These are phyloP conservation scores for Archips xylosteana DNA, from an alignment of 2,888 invertebrate species.

Conservation along the genomic window DNA sequence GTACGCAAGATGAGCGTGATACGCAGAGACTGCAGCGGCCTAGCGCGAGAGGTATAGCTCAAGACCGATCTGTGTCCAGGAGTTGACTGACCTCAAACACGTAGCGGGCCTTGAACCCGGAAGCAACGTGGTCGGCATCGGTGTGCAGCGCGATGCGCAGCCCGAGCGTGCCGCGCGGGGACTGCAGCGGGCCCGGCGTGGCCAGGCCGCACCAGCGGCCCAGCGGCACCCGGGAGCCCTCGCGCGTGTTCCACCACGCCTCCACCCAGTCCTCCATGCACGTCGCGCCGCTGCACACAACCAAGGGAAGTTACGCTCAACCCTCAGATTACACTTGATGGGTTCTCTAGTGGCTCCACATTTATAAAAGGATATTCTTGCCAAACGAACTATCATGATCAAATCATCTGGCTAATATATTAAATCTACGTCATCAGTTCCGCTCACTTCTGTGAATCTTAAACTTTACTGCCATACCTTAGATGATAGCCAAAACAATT, in stretches of 20 bases:
- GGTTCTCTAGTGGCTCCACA: too few species aligned
- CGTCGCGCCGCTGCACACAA: conserved; percentile 85
- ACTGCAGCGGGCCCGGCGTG: conserved; percentile 97
- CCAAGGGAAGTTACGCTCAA: not conserved
- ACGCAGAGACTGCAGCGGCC: conserved; percentile 96
- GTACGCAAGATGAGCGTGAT: too few species aligned
- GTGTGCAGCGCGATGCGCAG: conserved; percentile 96
- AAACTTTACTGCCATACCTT: too few species aligned
- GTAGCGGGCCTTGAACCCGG: conserved; percentile 98
- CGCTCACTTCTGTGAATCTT: too few species aligned
- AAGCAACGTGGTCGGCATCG: conserved; percentile 94
- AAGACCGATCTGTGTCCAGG: too few species aligned
- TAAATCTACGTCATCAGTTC: too few species aligned
- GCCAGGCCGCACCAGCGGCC: conserved; percentile 96
- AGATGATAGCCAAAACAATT: too few species aligned
- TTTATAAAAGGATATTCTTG: too few species aligned
- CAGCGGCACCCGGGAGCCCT: conserved; percentile 92
- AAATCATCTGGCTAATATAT: too few species aligned
- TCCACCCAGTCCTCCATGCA: conserved; percentile 98
- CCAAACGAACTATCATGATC: too few species aligned
- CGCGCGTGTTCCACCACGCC: conserved; percentile 95
- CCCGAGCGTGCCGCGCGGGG: conserved; percentile 94
- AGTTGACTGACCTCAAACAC: conserved; percentile 89
- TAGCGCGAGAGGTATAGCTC: too few species aligned
- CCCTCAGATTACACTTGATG: too few species aligned